These are phyloP conservation scores for Drosophila bifasciata DNA, from an alignment of 1,140 invertebrate species.

Conservation along the genomic window DNA sequence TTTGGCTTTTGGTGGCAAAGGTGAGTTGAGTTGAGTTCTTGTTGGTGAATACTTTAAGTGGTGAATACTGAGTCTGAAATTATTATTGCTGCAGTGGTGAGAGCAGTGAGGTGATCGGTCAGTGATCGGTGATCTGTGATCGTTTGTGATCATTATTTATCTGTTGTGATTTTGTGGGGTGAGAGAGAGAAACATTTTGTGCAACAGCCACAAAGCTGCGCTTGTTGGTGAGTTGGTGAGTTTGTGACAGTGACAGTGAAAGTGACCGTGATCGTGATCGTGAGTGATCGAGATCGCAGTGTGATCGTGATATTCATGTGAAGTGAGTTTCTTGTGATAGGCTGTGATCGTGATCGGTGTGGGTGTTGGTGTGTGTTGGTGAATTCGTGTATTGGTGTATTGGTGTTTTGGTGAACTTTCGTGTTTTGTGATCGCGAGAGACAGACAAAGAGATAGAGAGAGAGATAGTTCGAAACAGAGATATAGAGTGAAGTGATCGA, in stretches of 20 bases:
- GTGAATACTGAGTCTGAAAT: conserved; percentile 47
- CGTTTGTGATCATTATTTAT: conserved; percentile 37
- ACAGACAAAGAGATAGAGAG: conserved; percentile 59
- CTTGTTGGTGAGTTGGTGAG: conserved; percentile 46
- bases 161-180: background rate
- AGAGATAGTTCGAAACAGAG: conserved; percentile 47
- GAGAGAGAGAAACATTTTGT: conserved; percentile 14
- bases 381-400: conserved; percentile 17
- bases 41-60: conserved; percentile 63
- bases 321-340: conserved; percentile 10
- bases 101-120: conserved; percentile 32
- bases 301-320: conserved; percentile 37
- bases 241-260: conserved; percentile 5
- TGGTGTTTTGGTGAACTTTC: conserved; percentile 32
- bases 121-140: conserved; percentile 41
- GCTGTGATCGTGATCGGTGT: conserved; percentile 26
- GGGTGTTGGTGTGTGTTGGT: conserved; percentile 25
- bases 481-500: conserved; percentile 55
- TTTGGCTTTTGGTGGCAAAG: conserved; percentile 48
- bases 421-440: conserved; percentile 32
- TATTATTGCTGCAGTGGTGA: conserved; percentile 23
- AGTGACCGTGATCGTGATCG: too few species aligned
- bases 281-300: conserved; percentile 33
- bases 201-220: conserved; percentile 30
- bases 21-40: conserved; percentile 70